Evolutionary conservation across 2,888 invertebrate species (phyloP).

Genomic region (Brachylomia viminalis): DNA sequence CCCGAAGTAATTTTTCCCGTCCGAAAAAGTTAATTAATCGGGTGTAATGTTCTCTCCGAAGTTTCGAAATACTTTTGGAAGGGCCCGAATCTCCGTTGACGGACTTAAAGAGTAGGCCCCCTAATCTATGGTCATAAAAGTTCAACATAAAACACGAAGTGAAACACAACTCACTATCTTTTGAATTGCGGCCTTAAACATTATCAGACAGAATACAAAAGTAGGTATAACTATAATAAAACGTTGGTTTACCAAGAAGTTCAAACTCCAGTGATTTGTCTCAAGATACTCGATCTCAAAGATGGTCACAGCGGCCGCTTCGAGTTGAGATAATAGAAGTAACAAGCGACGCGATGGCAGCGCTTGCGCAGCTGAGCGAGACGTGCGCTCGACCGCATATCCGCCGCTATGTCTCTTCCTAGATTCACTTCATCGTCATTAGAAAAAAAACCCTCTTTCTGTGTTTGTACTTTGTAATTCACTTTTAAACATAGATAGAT

Average conservation of each 20-base stretch:
- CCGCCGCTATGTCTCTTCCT: slow-evolving; percentile 86
- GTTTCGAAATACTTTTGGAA: too few species aligned
- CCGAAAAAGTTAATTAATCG: too few species aligned
- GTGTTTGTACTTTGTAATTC: slow-evolving; percentile 61
- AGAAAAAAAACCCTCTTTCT: slow-evolving; percentile 65
- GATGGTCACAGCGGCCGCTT: slow-evolving; percentile 81
- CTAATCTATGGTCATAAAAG: slow-evolving; percentile 46
- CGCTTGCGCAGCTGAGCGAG: slow-evolving; percentile 84
- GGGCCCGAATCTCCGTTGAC: too few species aligned
- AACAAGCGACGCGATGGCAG: slow-evolving; percentile 86
- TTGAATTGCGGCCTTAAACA: slow-evolving; percentile 37
- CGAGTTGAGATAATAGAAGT: slow-evolving; percentile 85
- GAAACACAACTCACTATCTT: slow-evolving; percentile 36
- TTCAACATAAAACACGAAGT: slow-evolving; percentile 41
- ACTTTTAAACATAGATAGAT: slow-evolving; percentile 57
- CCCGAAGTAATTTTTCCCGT: too few species aligned
- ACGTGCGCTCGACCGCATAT: slow-evolving; percentile 88
- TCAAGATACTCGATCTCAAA: slow-evolving; percentile 81
- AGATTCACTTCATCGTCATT: slow-evolving; percentile 73
- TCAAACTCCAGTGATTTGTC: slow-evolving; percentile 73
- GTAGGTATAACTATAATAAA: slow-evolving; percentile 37
- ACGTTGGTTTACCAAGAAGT: slow-evolving; percentile 61
- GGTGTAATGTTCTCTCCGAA: too few species aligned
- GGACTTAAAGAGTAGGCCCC: too few species aligned
- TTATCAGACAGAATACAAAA: slow-evolving; percentile 40